Conservation (phyloP, 2,888 invertebrate species). For the Toxonevra muliebris region DNA sequence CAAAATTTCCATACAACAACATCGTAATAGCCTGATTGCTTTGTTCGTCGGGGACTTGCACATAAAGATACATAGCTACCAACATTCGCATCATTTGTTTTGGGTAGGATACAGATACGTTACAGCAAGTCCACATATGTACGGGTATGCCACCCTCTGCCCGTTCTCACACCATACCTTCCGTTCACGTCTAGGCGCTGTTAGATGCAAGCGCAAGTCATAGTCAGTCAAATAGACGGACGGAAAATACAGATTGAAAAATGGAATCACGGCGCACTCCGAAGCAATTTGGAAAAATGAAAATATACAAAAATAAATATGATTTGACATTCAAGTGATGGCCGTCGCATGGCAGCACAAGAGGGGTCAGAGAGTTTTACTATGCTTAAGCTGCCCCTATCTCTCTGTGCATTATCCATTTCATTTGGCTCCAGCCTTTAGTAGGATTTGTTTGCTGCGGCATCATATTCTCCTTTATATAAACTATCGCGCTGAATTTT, state of each 20-base stretch:
- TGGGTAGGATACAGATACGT: too few relatives aligned
- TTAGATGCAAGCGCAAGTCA: not conserved
- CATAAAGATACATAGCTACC: not conserved
- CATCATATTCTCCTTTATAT: too few relatives aligned
- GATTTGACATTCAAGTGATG: constrained; percentile 53
- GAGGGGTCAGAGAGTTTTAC: too few relatives aligned
- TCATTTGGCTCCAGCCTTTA: too few relatives aligned
- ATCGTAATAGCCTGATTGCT: constrained; percentile 54
- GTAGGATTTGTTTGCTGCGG: too few relatives aligned
- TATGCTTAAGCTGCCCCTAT: too few relatives aligned
- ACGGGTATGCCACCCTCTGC: constrained; percentile 31
- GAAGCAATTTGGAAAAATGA: constrained; percentile 59
- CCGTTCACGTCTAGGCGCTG: not conserved
- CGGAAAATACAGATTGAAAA: constrained; percentile 13
- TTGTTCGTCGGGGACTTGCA: constrained; percentile 49
- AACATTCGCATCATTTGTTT: too few relatives aligned
- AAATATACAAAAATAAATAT: constrained; percentile 61
- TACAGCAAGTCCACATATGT: not conserved
- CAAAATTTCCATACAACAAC: constrained; percentile 54
- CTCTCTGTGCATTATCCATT: too few relatives aligned
- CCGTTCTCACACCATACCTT: too few relatives aligned
- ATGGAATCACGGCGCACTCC: constrained; percentile 44
- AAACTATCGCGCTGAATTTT: too few relatives aligned
- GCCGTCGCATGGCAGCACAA: constrained; percentile 3
- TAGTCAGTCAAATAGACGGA: not conserved